Conservation (phyloP, 2,797 vertebrate species). For the Stomatorhinus walkeri region DNA sequence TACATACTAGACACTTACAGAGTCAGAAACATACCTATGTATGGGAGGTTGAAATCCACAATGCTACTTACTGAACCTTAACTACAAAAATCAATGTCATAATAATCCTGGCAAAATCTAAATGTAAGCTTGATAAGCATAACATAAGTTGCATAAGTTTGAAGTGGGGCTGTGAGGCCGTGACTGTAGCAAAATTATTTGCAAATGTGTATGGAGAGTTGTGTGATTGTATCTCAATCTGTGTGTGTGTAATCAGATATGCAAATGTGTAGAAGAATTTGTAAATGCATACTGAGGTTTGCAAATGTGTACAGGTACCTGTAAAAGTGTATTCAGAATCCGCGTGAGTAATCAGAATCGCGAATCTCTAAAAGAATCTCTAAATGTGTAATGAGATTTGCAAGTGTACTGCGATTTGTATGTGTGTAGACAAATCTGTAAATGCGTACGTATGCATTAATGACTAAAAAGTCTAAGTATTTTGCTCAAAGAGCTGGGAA, state of each 20-base stretch:
- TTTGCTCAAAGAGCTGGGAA: not conserved
- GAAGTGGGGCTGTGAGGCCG: not conserved
- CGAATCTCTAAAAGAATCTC: not conserved
- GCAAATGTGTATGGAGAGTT: not conserved
- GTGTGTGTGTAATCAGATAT: not conserved
- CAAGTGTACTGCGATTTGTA: not conserved
- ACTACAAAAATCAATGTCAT: not conserved
- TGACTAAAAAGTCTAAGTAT: not conserved
- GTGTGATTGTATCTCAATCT: not conserved
- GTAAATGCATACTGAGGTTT: not conserved
- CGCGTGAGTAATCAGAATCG: not conserved
- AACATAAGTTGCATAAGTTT: not conserved
- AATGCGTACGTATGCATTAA: not conserved
- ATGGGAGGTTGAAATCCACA: not conserved
- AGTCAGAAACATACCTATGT: not conserved
- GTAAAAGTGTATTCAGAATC: not conserved
- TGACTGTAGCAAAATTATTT: not conserved
- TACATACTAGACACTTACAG: not conserved
- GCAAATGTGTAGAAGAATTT: not conserved
- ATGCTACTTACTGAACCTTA: not conserved
- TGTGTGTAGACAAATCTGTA: not conserved
- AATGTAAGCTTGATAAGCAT: not conserved
- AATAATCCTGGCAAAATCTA: not conserved
- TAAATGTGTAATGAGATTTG: not conserved
- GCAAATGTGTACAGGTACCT: not conserved